Percentiles rank a stretch among this genome's conserved stretches.
phyloP scores from a whole-genome alignment of 2,888 invertebrate genomes.

The Syrphus vitripennis region DNA sequence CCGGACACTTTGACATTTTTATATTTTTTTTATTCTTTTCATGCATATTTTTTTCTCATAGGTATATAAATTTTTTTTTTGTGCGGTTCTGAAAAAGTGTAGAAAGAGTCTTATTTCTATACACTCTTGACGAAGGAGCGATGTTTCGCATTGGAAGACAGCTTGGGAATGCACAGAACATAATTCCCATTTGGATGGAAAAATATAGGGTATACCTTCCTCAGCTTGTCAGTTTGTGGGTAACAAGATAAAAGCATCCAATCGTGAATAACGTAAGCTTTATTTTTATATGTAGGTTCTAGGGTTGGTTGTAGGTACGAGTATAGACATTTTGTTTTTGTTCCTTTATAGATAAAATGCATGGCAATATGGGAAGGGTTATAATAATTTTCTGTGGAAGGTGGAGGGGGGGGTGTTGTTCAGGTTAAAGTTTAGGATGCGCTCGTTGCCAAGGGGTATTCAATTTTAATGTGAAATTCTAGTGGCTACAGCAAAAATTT shows the following conservation, averaged over 20 bases:
- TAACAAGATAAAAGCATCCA: constrained; percentile 70
- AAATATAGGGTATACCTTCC: constrained; percentile 23
- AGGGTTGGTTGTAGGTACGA: not conserved
- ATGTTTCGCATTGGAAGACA: constrained; percentile 53
- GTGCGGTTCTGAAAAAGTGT: constrained; percentile 5
- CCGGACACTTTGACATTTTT: constrained; percentile 57
- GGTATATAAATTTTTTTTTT: not conserved
- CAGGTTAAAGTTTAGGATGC: not conserved
- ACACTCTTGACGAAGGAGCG: constrained; percentile 22
- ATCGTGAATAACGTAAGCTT: constrained; percentile 63
- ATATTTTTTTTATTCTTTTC: constrained; percentile 11
- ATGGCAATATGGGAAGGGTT: constrained; percentile 9
- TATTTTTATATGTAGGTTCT: not conserved
- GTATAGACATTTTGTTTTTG: not conserved
- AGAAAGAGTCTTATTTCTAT: constrained; percentile 29
- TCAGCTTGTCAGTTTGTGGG: constrained; percentile 47
- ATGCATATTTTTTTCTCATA: not conserved
- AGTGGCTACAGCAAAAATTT: constrained; percentile 52
- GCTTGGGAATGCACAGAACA: constrained; percentile 43
- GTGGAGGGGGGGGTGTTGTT: not conserved
- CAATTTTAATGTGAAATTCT: constrained; percentile 51
- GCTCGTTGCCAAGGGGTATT: constrained; percentile 30
- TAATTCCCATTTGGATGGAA: constrained; percentile 15
- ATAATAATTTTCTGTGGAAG: constrained; percentile 15
- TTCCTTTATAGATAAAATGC: constrained; percentile 14